These are phyloP conservation scores for Hydrolagus affinis DNA, from an alignment of 2,113 vertebrate species.

Conservation along the genomic window DNA sequence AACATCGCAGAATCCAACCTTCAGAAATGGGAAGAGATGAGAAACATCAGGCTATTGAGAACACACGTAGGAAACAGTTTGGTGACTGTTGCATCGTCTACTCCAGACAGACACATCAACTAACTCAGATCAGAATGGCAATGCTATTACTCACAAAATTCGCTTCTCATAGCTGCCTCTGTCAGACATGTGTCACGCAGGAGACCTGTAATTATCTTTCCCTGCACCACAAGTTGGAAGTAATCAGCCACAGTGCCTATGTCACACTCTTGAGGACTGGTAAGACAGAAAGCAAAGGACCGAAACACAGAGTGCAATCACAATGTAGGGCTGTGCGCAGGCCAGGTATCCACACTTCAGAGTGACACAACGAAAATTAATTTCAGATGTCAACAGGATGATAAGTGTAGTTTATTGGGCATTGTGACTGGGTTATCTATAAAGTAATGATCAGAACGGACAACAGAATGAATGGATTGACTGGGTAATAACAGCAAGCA, in stretches of 20 bases:
- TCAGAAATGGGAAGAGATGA: not conserved
- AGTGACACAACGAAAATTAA: slow-evolving; percentile 14
- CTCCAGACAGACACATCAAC: slow-evolving; percentile 6
- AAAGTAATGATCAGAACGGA: not conserved
- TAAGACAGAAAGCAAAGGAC: slow-evolving; percentile 20
- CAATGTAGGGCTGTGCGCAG: not conserved
- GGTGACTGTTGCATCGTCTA: not conserved
- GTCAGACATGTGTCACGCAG: slow-evolving; percentile 12
- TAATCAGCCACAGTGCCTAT: slow-evolving; percentile 26
- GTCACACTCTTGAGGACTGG: slow-evolving; percentile 25
- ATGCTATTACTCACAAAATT: slow-evolving; percentile 27
- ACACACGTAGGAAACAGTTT: not conserved
- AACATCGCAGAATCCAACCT: not conserved
- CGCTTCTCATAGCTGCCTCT: slow-evolving; percentile 27
- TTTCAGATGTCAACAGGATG: not conserved
- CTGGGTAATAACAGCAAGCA: not conserved
- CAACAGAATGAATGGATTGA: not conserved
- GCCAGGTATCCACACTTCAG: not conserved
- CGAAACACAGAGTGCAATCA: slow-evolving; percentile 15
- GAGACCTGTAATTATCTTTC: slow-evolving; percentile 33
- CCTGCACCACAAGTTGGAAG: slow-evolving; percentile 20
- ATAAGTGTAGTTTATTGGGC: not conserved
- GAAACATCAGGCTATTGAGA: not conserved
- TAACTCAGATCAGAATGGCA: slow-evolving; percentile 11
- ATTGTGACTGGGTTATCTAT: not conserved